phyloP scores from a whole-genome alignment of 1,140 invertebrate species.

The Drosophila bifasciata region DNA sequence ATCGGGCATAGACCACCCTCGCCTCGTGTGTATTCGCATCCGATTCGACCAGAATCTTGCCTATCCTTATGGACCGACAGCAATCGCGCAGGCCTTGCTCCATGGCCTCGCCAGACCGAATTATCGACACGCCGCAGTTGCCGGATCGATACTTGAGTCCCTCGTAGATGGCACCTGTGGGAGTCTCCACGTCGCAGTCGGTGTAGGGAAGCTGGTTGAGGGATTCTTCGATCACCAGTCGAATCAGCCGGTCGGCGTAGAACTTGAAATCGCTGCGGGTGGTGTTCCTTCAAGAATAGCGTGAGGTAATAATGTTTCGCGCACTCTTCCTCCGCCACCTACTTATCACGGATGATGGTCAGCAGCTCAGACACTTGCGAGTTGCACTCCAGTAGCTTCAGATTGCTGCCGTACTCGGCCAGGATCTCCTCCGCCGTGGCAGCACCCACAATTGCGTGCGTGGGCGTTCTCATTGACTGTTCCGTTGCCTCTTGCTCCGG shows the following conservation, averaged over 20 bases:
- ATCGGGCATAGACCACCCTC: constrained; percentile 98
- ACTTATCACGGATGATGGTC: constrained; percentile 98
- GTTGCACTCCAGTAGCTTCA: constrained; percentile 92
- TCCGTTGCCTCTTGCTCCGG: constrained; percentile 17
- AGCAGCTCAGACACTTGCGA: constrained; percentile 97
- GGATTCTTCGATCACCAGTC: constrained; percentile 98
- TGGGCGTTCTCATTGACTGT: constrained; percentile 44
- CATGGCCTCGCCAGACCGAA: constrained; percentile 98
- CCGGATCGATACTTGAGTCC: constrained; percentile 97
- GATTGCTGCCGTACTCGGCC: constrained; percentile 90
- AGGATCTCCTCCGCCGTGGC: constrained; percentile 59
- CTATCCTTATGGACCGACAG: constrained; percentile 98
- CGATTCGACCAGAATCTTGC: constrained; percentile 98
- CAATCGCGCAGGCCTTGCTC: constrained; percentile 98
- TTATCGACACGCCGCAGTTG: constrained; percentile 99
- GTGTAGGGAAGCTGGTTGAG: constrained; percentile 98
- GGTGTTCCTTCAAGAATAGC: constrained; percentile 89
- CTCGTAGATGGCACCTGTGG: constrained; percentile 94
- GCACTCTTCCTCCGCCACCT: constrained; percentile 6
- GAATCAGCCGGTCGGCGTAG: constrained; percentile 97
- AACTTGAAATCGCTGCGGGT: constrained; percentile 98
- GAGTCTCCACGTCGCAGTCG: constrained; percentile 94
- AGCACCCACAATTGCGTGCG: constrained; percentile 48
- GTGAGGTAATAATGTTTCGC: constrained; percentile 8
- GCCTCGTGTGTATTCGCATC: constrained; percentile 98